Conservation (phyloP, 2,888 invertebrate species). For the Melinaea menophilus region DNA sequence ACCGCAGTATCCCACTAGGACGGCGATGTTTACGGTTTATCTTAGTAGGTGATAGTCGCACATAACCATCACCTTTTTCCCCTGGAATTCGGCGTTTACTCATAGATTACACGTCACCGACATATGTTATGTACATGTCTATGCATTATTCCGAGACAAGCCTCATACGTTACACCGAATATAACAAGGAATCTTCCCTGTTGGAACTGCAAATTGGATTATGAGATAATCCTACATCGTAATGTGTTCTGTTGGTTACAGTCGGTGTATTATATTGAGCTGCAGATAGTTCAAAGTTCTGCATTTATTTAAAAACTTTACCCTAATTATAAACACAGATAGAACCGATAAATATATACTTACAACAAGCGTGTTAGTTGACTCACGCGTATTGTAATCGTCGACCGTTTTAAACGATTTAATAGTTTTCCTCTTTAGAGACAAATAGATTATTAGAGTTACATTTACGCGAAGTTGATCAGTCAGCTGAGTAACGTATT, state of each 20-base stretch:
- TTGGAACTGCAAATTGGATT: slow-evolving; percentile 6
- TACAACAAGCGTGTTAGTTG: background rate
- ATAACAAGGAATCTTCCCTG: slow-evolving; percentile 1
- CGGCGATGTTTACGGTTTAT: too few relatives aligned
- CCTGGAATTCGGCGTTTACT: too few relatives aligned
- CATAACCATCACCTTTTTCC: too few relatives aligned
- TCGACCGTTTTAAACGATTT: slow-evolving; percentile 30
- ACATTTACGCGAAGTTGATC: slow-evolving; percentile 35
- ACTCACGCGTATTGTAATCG: slow-evolving; percentile 7
- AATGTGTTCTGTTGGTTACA: background rate
- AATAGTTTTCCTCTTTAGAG: slow-evolving; percentile 51
- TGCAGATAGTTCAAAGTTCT: background rate
- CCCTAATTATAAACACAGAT: background rate
- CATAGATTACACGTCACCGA: too few relatives aligned
- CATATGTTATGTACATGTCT: too few relatives aligned
- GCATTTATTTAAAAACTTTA: too few relatives aligned
- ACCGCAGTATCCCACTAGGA: too few relatives aligned
- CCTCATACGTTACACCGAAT: background rate
- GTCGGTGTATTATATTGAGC: background rate
- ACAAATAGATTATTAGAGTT: slow-evolving; percentile 45
- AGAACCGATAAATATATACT: background rate
- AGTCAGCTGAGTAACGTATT: slow-evolving; percentile 49
- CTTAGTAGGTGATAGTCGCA: too few relatives aligned
- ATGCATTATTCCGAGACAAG: background rate
- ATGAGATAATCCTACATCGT: background rate